Evolutionary conservation across 2,113 vertebrate species (phyloP).

Genomic region (Propithecus coquereli): DNA sequence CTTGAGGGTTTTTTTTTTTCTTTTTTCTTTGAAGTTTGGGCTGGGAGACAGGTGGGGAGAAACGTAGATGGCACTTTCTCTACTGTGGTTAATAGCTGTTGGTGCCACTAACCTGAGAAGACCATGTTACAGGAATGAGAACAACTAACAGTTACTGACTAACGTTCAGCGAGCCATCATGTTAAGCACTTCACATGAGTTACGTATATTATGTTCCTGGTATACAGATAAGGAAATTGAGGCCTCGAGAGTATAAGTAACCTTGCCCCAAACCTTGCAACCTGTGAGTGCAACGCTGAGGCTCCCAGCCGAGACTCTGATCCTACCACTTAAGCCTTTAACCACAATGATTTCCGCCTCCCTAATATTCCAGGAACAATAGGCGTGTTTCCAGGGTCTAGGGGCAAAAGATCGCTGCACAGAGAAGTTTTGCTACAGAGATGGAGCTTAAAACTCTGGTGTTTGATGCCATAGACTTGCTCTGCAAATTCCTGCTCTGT

Average conservation of each 20-base stretch:
- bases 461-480: neutral
- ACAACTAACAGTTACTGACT: neutral
- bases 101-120: neutral
- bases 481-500: neutral
- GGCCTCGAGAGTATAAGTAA: neutral
- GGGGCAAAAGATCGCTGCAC: neutral
- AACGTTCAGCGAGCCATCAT: neutral
- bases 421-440: neutral
- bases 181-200: neutral
- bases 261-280: neutral
- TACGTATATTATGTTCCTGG: neutral
- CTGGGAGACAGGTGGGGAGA: neutral
- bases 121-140: neutral
- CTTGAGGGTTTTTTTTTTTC: neutral
- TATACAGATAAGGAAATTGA: neutral
- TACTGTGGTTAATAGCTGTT: neutral
- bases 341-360: neutral
- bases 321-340: neutral
- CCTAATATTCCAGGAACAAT: neutral
- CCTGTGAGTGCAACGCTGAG: neutral
- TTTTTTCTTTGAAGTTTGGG: neutral
- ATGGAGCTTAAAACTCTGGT: neutral
- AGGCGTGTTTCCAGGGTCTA: rapidly evolving
- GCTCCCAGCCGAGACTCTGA: neutral
- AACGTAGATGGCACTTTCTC: neutral